Percentiles rank a stretch among this genome's conserved stretches.
These are phyloP conservation scores for Cynopterus sphinx DNA, from an alignment of 2,797 vertebrate species.

Conservation along the genomic window DNA sequence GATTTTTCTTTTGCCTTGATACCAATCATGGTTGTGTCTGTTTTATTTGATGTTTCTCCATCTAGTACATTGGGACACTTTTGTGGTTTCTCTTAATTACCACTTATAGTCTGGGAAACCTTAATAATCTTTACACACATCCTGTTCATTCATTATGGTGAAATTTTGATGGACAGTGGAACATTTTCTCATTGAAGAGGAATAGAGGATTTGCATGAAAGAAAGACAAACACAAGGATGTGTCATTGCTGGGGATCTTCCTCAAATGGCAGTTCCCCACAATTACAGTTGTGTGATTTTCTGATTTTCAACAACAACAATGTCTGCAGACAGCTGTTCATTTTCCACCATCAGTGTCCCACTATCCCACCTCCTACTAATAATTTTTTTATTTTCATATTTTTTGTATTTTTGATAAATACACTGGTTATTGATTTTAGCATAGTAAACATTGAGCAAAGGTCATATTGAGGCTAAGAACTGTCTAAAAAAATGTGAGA, in stretches of 20 bases:
- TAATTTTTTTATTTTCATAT: background rate
- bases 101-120: background rate
- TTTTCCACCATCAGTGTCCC: background rate
- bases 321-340: fast-evolving
- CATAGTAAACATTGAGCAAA: background rate
- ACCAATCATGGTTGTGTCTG: background rate
- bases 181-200: background rate
- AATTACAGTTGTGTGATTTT: background rate
- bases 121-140: background rate
- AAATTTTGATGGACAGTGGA: background rate
- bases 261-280: background rate
- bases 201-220: background rate
- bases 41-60: background rate
- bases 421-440: background rate
- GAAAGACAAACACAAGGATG: background rate
- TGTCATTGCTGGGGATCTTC: background rate
- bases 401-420: background rate
- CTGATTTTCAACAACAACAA: background rate
- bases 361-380: background rate
- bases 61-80: background rate
- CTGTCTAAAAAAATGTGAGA: background rate
- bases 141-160: background rate
- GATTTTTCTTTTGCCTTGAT: background rate
- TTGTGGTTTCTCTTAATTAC: background rate
- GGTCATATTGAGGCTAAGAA: background rate